These are phyloP conservation scores for Meloidogyne hapla DNA, from an alignment of 1,140 invertebrate species.

Conservation along the genomic window DNA sequence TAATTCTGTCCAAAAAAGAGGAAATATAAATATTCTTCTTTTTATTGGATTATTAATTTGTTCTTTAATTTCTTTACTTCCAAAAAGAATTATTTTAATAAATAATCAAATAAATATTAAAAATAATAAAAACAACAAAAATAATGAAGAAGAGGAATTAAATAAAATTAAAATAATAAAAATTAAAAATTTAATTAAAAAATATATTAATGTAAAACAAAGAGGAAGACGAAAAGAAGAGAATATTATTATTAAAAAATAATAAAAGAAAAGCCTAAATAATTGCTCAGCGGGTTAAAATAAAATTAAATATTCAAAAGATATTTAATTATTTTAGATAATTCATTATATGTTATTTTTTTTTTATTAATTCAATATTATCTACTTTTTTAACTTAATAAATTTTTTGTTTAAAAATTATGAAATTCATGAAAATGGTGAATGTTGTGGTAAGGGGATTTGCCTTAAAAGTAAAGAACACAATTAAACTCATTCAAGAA, in stretches of 20 bases:
- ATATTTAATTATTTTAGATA: no score
- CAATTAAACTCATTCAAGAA: no score
- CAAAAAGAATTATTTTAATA: neutral
- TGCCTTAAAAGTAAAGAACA: no score
- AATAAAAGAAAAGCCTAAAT: neutral
- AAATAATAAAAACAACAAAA: neutral
- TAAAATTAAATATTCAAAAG: no score
- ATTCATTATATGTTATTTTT: no score
- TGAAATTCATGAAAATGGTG: no score
- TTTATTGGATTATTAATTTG: neutral
- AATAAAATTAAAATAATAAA: neutral
- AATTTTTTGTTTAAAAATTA: no score
- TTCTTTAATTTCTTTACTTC: neutral
- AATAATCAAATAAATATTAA: neutral
- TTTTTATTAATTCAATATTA: no score
- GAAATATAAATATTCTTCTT: neutral
- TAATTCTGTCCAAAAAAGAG: slow-evolving; percentile 32
- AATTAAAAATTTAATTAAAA: no score
- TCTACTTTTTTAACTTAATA: no score
- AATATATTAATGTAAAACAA: neutral
- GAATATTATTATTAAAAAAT: neutral
- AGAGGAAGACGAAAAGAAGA: neutral
- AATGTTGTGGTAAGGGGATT: no score
- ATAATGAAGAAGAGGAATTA: neutral
- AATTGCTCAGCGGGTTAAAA: neutral